A percentile compares a stretch with the other conserved stretches of the same genome.
Evolutionary conservation across 64 coral and sea anemone species (phyloP).

Genomic region (Montipora efflorescens): DNA sequence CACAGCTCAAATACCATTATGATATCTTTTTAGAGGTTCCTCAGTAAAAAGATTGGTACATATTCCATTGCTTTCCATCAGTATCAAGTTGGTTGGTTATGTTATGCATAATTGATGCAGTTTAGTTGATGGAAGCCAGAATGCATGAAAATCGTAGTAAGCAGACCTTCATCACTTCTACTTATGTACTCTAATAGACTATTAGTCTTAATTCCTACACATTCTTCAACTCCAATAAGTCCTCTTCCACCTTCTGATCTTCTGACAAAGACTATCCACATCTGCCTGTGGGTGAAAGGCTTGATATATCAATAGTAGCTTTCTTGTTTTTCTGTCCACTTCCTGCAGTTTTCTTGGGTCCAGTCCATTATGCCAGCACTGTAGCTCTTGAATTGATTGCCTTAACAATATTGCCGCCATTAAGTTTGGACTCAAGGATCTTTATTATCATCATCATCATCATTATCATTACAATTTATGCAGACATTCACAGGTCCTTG

Average conservation of each 20-base stretch:
- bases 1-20: too few relatives aligned
- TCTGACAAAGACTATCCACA: not conserved
- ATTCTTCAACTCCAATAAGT: not conserved
- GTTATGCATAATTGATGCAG: too few relatives aligned
- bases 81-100: too few relatives aligned
- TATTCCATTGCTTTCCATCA: too few relatives aligned
- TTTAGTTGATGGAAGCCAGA: too few relatives aligned
- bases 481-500: too few relatives aligned
- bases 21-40: too few relatives aligned
- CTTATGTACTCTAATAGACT: not conserved
- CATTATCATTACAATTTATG: too few relatives aligned
- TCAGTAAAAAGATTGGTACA: too few relatives aligned
- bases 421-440: constrained; percentile 22
- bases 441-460: not conserved
- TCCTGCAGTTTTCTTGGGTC: not conserved
- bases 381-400: constrained; percentile 43
- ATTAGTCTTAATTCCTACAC: not conserved
- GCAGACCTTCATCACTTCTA: too few relatives aligned
- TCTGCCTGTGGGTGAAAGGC: not conserved
- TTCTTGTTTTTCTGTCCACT: constrained; percentile 15
- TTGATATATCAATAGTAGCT: not conserved
- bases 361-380: constrained; percentile 12
- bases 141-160: too few relatives aligned
- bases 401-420: not conserved
- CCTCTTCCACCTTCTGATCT: not conserved